phyloP scores from a whole-genome alignment of 2,797 vertebrate species.

The Pangasius djambal region DNA sequence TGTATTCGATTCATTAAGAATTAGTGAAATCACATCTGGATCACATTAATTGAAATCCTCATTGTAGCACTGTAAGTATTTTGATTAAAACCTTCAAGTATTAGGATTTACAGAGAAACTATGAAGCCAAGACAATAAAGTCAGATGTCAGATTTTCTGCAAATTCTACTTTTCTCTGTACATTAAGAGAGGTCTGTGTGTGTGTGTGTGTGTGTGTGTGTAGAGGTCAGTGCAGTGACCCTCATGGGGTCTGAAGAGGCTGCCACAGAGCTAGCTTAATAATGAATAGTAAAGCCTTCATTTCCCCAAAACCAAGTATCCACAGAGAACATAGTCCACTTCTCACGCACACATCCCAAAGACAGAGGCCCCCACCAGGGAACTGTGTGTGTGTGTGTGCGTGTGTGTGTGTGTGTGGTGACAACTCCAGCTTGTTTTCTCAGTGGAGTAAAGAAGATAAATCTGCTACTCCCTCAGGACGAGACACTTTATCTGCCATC shows the following conservation, averaged over 20 bases:
- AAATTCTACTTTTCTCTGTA: not conserved
- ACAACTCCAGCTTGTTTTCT: constrained; percentile 52
- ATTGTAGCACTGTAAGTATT: not conserved
- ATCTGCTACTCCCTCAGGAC: constrained; percentile 55
- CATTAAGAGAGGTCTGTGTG: not conserved
- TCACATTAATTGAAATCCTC: too few species aligned
- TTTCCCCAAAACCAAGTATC: constrained; percentile 72
- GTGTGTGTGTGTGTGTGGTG: constrained; percentile 29
- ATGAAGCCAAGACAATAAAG: not conserved
- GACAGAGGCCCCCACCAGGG: constrained; percentile 55
- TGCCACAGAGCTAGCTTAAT: constrained; percentile 76
- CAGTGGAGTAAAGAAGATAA: constrained; percentile 54
- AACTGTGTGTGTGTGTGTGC: constrained; percentile 35
- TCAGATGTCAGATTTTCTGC: not conserved
- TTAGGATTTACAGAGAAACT: not conserved
- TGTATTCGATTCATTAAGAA: not conserved
- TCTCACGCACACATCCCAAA: constrained; percentile 78
- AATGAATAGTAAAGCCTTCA: constrained; percentile 84
- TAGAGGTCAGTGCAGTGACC: constrained; percentile 44
- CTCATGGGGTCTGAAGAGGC: constrained; percentile 69
- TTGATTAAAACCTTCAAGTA: not conserved
- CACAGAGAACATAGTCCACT: constrained; percentile 63
- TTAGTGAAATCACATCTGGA: not conserved
- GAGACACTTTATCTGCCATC: constrained; percentile 59
- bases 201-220: constrained; percentile 29